These are phyloP conservation scores for Formicarius rufipectus DNA, from an alignment of 2,113 vertebrate species.

Conservation along the genomic window DNA sequence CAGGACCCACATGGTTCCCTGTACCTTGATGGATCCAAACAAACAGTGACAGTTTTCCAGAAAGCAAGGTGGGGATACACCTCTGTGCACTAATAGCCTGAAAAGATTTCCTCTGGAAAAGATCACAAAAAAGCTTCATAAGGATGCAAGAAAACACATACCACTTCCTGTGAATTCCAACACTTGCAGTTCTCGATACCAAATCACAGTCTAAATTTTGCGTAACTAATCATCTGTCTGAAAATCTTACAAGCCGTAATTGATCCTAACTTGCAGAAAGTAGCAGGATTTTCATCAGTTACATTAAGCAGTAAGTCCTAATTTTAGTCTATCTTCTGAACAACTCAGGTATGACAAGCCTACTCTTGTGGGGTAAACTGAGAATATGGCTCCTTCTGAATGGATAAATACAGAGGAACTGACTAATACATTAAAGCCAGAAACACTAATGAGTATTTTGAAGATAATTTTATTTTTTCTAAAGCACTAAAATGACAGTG, in stretches of 20 bases:
- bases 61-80: neutral
- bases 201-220: neutral
- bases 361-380: neutral
- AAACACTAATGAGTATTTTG: neutral
- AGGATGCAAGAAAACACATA: rapidly evolving
- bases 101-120: neutral
- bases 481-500: neutral
- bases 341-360: neutral
- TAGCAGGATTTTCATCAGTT: neutral
- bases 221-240: neutral
- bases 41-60: neutral
- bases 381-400: neutral
- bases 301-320: neutral
- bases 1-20: neutral
- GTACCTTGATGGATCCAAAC: neutral
- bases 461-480: neutral
- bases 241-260: neutral
- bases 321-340: neutral
- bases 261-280: neutral
- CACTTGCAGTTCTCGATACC: neutral
- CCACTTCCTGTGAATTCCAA: neutral
- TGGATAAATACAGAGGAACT: neutral
- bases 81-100: neutral
- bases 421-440: neutral
- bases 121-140: neutral